Base-by-base conservation (phyloP, 2,888 invertebrate species). In the Muschampia plurimacula region DNA sequence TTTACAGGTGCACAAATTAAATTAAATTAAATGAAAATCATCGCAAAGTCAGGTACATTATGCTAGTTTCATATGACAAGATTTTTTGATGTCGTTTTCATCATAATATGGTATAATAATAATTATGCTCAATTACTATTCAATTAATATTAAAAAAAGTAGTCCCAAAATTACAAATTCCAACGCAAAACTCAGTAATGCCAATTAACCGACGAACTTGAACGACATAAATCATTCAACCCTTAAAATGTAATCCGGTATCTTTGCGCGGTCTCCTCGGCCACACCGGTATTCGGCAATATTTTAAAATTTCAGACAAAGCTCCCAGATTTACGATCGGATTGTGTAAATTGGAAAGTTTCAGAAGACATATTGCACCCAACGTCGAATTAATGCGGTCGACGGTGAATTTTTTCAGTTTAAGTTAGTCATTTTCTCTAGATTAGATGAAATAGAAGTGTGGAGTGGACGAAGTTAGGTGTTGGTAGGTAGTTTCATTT, bases 331-430 rank as follows among this genome's bases (percentile, higher is more conserved):
- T 91, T 90, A 90, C 88, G 88, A 82, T 82, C 80, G 86, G 86
- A 84, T 87, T 89, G 85, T 89, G 86, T 85, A 90, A 90, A 91
- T 90, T 90, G 88, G 86, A 90, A 90, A 88, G 85, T 89, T 89
- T 77, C 81, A 75, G 81, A 85, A 87, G 86, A 89, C 84, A 85
- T 85, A 87, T 88, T 86, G 87, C 85, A 82, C 82, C 81, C 76
- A 78, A 75, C 73, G 78, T 74, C 66, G 81, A 85, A 86, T 85
- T 81, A 83, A 86, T 86, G 83, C 80, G 76, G 74, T 72, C 67
- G 15, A 15, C 71, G 12, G 62, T 63, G 62, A 32, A 46, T 64
- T 72, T 71, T 68, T 67, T 55, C 32, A 7, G 15, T 59, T 59
- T 44, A 13, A 67, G 8, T 55, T 60, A 13, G 22, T 55, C 67